Evolutionary conservation across 2,797 vertebrate species (phyloP).

Genomic region (Cyclopterus lumpus): DNA sequence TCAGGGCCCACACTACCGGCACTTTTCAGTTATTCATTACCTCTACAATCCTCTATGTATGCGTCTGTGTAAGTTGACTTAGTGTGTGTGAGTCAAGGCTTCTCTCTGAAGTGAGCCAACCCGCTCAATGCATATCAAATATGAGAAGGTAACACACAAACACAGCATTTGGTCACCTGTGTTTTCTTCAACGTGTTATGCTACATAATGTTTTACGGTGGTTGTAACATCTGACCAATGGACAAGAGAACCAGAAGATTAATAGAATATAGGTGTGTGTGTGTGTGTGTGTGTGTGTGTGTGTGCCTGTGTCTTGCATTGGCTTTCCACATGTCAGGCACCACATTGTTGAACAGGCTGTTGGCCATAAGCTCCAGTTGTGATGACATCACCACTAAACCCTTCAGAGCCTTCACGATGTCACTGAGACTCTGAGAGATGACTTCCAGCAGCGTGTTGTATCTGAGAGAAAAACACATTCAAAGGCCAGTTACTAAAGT

Average conservation of each 20-base stretch:
- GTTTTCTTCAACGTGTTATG: not conserved
- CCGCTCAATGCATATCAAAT: not conserved
- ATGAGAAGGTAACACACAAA: not conserved
- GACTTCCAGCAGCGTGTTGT: slow-evolving; percentile 86
- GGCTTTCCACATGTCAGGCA: slow-evolving; percentile 90
- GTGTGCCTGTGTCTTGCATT: slow-evolving; percentile 80
- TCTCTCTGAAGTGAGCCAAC: not conserved
- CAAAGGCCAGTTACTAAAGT: too few relatives aligned
- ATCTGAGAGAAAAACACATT: slow-evolving; percentile 75
- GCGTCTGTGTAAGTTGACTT: not conserved
- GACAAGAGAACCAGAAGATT: not conserved
- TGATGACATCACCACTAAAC: slow-evolving; percentile 93
- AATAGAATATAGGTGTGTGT: slow-evolving; percentile 5
- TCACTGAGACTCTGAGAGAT: slow-evolving; percentile 87
- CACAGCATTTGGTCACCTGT: not conserved
- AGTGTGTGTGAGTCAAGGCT: not conserved
- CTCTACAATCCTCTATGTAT: not conserved
- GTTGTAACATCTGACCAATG: not conserved
- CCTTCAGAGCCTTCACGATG: slow-evolving; percentile 91
- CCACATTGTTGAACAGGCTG: slow-evolving; percentile 90
- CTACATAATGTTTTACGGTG: not conserved
- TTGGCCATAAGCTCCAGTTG: slow-evolving; percentile 90
- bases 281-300: not conserved
- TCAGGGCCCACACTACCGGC: not conserved
- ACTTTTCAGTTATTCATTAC: not conserved